Evolutionary conservation across 1,140 invertebrate species (phyloP).

Genomic region (Platyscapa corneri): DNA sequence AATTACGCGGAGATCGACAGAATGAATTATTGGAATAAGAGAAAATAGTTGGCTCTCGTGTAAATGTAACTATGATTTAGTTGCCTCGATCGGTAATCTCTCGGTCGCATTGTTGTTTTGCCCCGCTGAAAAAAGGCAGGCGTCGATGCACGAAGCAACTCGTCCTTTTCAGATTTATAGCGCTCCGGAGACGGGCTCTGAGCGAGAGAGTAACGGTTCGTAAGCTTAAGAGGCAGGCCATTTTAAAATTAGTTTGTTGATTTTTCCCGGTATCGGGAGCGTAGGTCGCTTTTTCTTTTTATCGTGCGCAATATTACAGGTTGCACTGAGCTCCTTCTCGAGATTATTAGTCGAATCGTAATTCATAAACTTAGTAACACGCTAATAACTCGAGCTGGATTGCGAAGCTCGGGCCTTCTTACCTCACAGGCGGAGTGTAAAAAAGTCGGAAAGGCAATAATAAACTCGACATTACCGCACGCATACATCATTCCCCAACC

Average conservation of each 20-base stretch:
- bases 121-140: too few species aligned
- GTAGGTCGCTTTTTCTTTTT: neutral
- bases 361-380: constrained; percentile 16
- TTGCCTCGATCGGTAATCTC: too few species aligned
- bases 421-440: neutral
- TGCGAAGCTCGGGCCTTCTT: constrained; percentile 3
- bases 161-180: too few species aligned
- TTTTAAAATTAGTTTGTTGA: neutral
- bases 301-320: neutral
- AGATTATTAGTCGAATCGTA: constrained; percentile 16
- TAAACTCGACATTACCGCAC: neutral
- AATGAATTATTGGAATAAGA: too few species aligned
- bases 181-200: too few species aligned
- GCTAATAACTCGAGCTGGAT: constrained; percentile 24
- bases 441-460: constrained; percentile 23
- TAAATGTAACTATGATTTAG: too few species aligned
- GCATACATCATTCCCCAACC: constrained; percentile 24
- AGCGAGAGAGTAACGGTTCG: neutral
- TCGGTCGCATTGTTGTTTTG: too few species aligned
- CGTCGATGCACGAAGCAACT: too few species aligned
- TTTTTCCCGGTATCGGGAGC: neutral
- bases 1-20: too few species aligned
- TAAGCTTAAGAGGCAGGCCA: neutral
- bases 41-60: too few species aligned
- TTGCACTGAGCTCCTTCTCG: neutral